phyloP scores from a whole-genome alignment of 1,140 invertebrate genomes.

The Liolophura sinensis region DNA sequence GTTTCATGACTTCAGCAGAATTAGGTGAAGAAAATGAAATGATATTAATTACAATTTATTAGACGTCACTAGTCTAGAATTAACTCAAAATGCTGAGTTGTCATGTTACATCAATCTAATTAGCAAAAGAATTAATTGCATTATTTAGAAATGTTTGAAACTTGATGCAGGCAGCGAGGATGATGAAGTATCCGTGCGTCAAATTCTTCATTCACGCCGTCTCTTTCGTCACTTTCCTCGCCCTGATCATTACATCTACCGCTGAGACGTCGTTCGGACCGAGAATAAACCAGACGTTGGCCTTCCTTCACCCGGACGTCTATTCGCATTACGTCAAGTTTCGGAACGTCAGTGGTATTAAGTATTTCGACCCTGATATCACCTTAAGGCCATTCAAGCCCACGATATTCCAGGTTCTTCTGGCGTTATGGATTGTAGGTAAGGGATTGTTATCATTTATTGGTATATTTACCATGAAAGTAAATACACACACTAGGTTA shows the following conservation, averaged over 20 bases:
- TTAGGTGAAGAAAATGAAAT: no score
- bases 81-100: no score
- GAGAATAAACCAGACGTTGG: conserved; percentile 18
- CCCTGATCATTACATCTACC: conserved; percentile 62
- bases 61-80: no score
- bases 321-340: conserved; percentile 20
- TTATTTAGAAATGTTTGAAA: no score
- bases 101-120: no score
- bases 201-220: conserved; percentile 60
- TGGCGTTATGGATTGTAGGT: conserved; percentile 49
- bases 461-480: no score
- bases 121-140: no score
- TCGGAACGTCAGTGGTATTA: conserved; percentile 10
- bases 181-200: conserved; percentile 48
- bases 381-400: conserved; percentile 32
- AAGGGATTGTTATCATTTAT: conserved; percentile 4
- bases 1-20: no score
- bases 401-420: conserved; percentile 35
- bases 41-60: no score
- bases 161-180: conserved; percentile 30
- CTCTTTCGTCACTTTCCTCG: conserved; percentile 67
- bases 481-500: no score
- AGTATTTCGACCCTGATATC: conserved; percentile 33
- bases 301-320: conserved; percentile 10
- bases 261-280: conserved; percentile 32